These are phyloP conservation scores for Parasteatoda lunata DNA, from an alignment of 2,888 invertebrate species.

Conservation along the genomic window DNA sequence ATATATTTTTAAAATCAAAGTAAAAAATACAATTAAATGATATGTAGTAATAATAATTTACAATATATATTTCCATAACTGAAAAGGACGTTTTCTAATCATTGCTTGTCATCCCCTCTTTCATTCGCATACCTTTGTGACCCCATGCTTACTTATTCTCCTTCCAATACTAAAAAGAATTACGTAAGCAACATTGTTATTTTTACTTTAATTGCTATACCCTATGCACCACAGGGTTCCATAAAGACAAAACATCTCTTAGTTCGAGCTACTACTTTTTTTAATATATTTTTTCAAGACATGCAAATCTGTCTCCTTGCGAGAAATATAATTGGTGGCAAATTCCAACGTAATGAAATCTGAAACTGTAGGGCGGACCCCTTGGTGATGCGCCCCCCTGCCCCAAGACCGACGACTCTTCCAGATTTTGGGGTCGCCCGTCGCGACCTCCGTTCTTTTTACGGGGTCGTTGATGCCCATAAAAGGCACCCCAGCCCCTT, in stretches of 20 bases:
- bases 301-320: conserved; percentile 43
- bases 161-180: background rate
- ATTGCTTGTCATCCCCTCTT: background rate
- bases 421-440: conserved; percentile 9
- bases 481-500: conserved; percentile 52
- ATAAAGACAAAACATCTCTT: conserved; percentile 31
- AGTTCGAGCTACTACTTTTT: background rate
- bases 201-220: background rate
- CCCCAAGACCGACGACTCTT: conserved; percentile 18
- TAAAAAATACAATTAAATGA: too few relatives aligned
- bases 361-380: conserved; percentile 9
- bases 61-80: too few relatives aligned
- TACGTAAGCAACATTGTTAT: background rate
- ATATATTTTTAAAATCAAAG: too few relatives aligned
- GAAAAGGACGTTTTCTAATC: too few relatives aligned
- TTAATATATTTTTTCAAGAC: conserved; percentile 22
- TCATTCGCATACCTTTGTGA: background rate
- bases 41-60: too few relatives aligned
- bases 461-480: conserved; percentile 65
- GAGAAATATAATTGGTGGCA: conserved; percentile 58
- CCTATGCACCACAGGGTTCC: background rate
- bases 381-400: conserved; percentile 13
- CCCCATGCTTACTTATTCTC: background rate
- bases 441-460: conserved; percentile 22
- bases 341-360: conserved; percentile 61